Percentiles rank a stretch among this genome's conserved stretches.
Evolutionary conservation across 2,797 vertebrate genomes (phyloP).

Genomic region (Coccyzus lansbergi): DNA sequence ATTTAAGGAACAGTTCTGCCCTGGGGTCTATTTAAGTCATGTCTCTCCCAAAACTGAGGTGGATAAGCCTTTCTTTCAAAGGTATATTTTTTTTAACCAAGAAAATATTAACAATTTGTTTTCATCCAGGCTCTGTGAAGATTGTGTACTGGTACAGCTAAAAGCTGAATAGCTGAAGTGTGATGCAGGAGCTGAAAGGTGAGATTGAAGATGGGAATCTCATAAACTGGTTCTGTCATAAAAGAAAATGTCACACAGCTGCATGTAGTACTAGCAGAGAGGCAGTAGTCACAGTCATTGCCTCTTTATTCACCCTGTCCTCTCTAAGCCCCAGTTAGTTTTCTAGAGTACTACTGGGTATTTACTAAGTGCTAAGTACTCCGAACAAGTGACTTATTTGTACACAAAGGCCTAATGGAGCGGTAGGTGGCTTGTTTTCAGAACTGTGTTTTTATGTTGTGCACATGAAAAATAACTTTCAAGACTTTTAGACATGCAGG

Average conservation of each 20-base stretch:
- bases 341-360: background rate
- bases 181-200: background rate
- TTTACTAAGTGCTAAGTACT: background rate
- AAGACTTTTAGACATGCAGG: background rate
- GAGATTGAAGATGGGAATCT: background rate
- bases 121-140: background rate
- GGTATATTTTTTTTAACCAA: background rate
- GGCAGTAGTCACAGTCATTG: background rate
- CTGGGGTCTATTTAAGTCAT: background rate
- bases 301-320: background rate
- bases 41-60: background rate
- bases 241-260: background rate
- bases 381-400: background rate
- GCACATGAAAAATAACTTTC: background rate
- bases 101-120: background rate
- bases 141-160: background rate
- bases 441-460: background rate
- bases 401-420: background rate
- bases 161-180: background rate
- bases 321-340: background rate
- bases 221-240: background rate
- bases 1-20: background rate
- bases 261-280: background rate
- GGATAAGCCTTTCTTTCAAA: background rate
- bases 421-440: background rate